These are phyloP conservation scores for Cantharis rufa DNA, from an alignment of 2,888 invertebrate genomes.

Conservation along the genomic window DNA sequence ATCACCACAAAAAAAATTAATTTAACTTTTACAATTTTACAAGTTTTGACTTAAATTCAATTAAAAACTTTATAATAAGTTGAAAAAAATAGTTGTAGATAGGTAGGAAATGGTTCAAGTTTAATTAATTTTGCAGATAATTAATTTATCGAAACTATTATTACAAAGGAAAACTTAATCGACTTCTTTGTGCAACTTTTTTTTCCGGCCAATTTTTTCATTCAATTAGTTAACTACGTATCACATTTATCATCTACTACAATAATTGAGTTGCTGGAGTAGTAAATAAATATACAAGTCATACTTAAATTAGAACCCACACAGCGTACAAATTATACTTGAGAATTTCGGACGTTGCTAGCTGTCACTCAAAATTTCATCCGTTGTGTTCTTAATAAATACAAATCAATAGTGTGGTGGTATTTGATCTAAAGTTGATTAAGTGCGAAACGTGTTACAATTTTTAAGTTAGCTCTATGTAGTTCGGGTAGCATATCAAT, in stretches of 20 bases:
- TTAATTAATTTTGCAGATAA: background rate
- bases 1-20: background rate
- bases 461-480: background rate
- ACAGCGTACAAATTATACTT: background rate
- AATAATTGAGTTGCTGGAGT: background rate
- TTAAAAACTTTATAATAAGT: background rate
- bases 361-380: background rate
- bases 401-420: background rate
- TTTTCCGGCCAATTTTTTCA: background rate
- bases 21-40: background rate
- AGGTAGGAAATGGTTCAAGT: background rate
- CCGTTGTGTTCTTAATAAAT: background rate
- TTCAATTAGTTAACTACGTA: background rate
- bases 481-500: background rate
- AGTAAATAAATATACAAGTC: slow-evolving; percentile 3
- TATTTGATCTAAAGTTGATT: background rate
- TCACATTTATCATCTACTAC: background rate
- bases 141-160: background rate
- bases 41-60: background rate
- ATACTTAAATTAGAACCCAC: slow-evolving; percentile 3
- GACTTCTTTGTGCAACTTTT: background rate
- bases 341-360: background rate
- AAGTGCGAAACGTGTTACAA: background rate
- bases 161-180: background rate
- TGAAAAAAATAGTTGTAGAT: background rate